Base-by-base conservation (phyloP, 2,797 vertebrate genomes). In the Brachyalestes nurse region DNA sequence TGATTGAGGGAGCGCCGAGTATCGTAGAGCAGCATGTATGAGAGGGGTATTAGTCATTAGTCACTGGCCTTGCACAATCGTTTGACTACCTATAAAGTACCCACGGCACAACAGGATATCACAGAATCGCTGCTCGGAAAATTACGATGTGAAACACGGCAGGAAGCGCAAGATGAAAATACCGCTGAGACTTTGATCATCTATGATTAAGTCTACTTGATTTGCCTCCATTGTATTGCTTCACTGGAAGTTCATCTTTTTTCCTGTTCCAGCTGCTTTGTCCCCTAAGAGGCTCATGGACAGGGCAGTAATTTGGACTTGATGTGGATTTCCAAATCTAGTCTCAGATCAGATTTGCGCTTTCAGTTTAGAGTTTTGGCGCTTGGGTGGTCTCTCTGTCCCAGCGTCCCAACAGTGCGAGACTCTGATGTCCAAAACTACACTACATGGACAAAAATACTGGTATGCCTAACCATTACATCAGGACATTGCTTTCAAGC, bases 21-120 rank as follows among this genome's bases (percentile, higher is more conserved):
- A 64, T 5, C 40, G 23, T 55, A 45, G 62, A n/a, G 70, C 28
- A 76, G 5, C 34, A 25, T 53, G 34, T 62, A 40, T 42, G 0
- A 16, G 25, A 38, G 4, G 38, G 62, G 23, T 40, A 60, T 81
- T 81, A 60, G 65, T 81, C 72, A 60, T 81, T 81, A 60, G 65
- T 81, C 72, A 71, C 42, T 23, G 17, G 16, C 4, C 55, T 67
- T 61, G 13, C 19, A 21, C 72, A 51, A 65, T 42, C 14, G 6
- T 72, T 16, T 45, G 34, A 49, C 2, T 72, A 55, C 62, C n/a
- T 42, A 19, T 1, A 14, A 65, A 38, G 6, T 21, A 49, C 53
- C 34, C 38, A 58, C 2, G 65, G 19, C 21, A 23, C 60, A 72
- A 75, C 58, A 72, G 45, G 72, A 82, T 60, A 80, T 65, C 2